phyloP scores from a whole-genome alignment of 2,113 vertebrate genomes.

The Nothoprocta perdicaria region DNA sequence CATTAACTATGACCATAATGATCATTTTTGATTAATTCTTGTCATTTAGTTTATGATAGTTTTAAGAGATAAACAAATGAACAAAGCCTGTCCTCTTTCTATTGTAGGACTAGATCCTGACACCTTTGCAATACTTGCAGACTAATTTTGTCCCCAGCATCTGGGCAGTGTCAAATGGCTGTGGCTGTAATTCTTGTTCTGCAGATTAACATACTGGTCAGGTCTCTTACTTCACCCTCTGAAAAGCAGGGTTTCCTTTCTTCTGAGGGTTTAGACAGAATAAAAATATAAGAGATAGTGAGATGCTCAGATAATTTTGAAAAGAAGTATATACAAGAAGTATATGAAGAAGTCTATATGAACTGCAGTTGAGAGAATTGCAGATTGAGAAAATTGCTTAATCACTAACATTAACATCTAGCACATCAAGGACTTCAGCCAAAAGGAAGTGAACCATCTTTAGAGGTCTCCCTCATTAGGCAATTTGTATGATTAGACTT shows the following conservation, averaged over 20 bases:
- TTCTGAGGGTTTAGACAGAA: background rate
- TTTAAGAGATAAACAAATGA: background rate
- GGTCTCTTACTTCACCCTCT: accelerated
- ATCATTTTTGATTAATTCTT: background rate
- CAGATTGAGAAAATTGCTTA: background rate
- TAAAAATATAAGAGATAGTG: background rate
- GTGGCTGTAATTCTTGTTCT: background rate
- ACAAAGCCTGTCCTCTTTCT: background rate
- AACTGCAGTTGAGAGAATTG: background rate
- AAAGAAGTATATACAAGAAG: background rate
- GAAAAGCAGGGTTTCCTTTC: accelerated
- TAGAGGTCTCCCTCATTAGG: background rate
- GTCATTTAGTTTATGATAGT: accelerated
- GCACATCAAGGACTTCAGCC: background rate
- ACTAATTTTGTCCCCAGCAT: background rate
- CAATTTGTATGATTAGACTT: background rate
- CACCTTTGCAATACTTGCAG: background rate
- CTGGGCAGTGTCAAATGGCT: background rate
- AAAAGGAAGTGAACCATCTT: background rate
- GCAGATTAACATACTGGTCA: accelerated
- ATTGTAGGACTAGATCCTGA: background rate
- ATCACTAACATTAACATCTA: background rate
- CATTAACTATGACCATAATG: accelerated
- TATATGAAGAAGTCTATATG: too few species aligned
- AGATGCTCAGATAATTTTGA: background rate